A percentile compares a stretch with the other conserved stretches of the same genome.
phyloP scores from a whole-genome alignment of 2,113 vertebrate genomes.

The Bubo blakistoni region DNA sequence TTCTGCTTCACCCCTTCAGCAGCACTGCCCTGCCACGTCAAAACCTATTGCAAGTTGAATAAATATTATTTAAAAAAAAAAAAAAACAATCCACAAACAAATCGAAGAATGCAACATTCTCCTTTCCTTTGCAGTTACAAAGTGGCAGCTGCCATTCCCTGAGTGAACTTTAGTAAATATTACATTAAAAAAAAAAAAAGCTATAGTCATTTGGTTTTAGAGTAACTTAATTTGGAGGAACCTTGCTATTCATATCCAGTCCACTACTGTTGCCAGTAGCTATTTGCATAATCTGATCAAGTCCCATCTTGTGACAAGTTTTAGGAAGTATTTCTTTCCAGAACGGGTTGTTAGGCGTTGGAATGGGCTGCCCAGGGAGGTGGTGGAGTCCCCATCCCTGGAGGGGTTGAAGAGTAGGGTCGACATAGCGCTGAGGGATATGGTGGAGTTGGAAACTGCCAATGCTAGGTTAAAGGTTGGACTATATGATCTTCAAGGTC shows the following conservation, averaged over 20 bases:
- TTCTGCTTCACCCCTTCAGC: neutral
- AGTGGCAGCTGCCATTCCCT: neutral
- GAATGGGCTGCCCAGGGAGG: too few relatives aligned
- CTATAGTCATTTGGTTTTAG: fast-evolving
- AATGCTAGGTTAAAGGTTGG: too few relatives aligned
- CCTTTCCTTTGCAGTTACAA: neutral
- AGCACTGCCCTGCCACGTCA: neutral
- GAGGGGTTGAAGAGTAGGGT: too few relatives aligned
- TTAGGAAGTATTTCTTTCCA: too few relatives aligned
- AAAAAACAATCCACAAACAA: too few relatives aligned
- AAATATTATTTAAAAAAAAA: fast-evolving
- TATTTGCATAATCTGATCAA: neutral
- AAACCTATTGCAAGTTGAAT: too few relatives aligned
- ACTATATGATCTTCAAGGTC: too few relatives aligned
- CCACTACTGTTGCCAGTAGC: neutral
- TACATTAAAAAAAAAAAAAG: neutral
- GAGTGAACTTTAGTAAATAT: neutral
- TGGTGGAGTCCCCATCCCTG: too few relatives aligned
- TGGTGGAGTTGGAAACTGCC: too few relatives aligned
- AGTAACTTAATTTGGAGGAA: neutral
- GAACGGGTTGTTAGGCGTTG: too few relatives aligned
- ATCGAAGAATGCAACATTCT: neutral
- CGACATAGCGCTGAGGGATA: too few relatives aligned
- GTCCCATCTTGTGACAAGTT: neutral
- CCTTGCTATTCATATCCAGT: neutral